Conservation (phyloP, 2,888 invertebrate species). For the Hirtodrosophila histrioides region DNA sequence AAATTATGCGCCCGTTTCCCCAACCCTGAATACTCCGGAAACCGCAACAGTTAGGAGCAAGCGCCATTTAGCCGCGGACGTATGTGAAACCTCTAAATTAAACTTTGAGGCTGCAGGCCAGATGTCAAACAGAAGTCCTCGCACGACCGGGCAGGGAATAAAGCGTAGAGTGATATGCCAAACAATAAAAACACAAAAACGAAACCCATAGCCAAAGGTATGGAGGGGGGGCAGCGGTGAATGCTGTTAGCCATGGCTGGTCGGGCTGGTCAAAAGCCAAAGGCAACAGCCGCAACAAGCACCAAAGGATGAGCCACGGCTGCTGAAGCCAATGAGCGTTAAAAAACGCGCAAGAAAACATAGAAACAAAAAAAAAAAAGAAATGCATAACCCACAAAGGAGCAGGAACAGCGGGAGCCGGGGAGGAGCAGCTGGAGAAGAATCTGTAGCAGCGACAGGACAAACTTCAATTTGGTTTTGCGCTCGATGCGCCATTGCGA, state of each 20-base stretch:
- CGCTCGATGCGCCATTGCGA: conserved; percentile 61
- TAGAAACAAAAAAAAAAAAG: conserved; percentile 18
- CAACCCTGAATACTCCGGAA: conserved; percentile 6
- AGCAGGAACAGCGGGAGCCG: background rate
- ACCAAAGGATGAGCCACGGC: conserved; percentile 45
- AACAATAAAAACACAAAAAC: conserved; percentile 19
- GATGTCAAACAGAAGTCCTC: conserved; percentile 41
- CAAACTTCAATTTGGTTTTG: conserved; percentile 74
- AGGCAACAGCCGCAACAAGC: conserved; percentile 64
- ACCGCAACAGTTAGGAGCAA: conserved; percentile 44
- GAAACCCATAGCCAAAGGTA: conserved; percentile 6
- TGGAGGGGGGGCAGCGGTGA: background rate
- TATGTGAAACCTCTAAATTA: conserved; percentile 66
- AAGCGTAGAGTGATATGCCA: conserved; percentile 30
- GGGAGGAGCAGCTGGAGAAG: conserved; percentile 19
- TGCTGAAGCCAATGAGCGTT: conserved; percentile 67
- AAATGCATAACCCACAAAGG: conserved; percentile 20
- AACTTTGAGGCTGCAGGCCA: conserved; percentile 51
- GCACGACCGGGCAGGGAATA: conserved; percentile 17
- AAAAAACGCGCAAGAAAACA: conserved; percentile 56
- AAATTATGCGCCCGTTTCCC: too few species aligned
- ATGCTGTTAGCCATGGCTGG: conserved; percentile 8
- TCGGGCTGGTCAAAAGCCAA: conserved; percentile 51
- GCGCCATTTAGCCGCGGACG: conserved; percentile 39
- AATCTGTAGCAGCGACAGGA: conserved; percentile 46